A percentile compares a stretch with the other conserved stretches of the same genome.
Conservation (phyloP, 2,888 invertebrate species). For the Aleiodes alternator region DNA sequence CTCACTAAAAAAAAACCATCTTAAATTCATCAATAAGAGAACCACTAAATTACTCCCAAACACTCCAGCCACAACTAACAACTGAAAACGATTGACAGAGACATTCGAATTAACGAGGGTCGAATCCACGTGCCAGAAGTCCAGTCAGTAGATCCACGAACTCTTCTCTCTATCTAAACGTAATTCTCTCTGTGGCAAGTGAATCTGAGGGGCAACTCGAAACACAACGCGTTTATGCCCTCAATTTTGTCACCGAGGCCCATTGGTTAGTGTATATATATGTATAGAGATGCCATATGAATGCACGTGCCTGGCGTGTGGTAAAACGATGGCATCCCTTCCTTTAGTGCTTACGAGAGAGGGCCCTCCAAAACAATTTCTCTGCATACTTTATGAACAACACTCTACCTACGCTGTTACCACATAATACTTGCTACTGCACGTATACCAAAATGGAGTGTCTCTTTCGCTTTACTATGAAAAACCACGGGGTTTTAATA, state of each 20-base stretch:
- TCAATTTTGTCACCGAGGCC: conserved; percentile 49
- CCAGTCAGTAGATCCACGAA: conserved; percentile 30
- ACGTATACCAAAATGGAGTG: conserved; percentile 16
- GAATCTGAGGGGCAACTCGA: conserved; percentile 20
- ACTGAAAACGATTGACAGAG: background rate
- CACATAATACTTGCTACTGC: conserved; percentile 44
- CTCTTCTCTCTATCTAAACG: conserved; percentile 10
- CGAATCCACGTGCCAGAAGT: conserved; percentile 26
- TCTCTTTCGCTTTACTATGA: conserved; percentile 31
- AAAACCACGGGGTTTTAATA: conserved; percentile 27
- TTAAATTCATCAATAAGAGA: too few species aligned
- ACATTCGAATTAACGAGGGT: background rate
- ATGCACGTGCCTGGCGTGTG: conserved; percentile 53
- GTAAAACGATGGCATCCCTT: conserved; percentile 56
- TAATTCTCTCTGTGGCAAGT: conserved; percentile 1
- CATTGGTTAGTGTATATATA: conserved; percentile 13
- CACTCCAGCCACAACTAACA: background rate
- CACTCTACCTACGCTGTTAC: conserved; percentile 41
- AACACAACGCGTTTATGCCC: conserved; percentile 45
- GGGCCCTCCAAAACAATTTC: conserved; percentile 59
- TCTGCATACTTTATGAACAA: conserved; percentile 61
- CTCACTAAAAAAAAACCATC: too few species aligned
- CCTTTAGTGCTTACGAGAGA: conserved; percentile 51
- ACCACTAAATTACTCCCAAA: too few species aligned
- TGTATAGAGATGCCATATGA: conserved; percentile 38